Evolutionary conservation across 2,888 invertebrate species (phyloP), one percentile per base, ranked within the genome.

Genomic region (Scelioninae gen. 2): DNA sequence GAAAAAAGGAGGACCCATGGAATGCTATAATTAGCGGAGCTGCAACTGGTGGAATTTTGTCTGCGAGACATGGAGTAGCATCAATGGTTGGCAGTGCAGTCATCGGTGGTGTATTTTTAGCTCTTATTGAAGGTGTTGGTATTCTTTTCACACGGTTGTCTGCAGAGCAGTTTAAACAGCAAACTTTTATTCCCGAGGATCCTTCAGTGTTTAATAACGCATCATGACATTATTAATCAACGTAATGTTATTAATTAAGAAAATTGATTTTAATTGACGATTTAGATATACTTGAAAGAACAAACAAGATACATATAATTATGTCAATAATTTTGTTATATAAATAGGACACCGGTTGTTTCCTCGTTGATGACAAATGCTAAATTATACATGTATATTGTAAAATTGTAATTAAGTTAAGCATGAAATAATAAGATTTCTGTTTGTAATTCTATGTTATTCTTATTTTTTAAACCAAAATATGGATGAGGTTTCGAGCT

Each of bases 1-100:
- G 98, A 74, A 93, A 96, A 87, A 98, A 97, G 85, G 98, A 98
- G 88, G 98, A 99, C 85, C 98, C 98, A 0, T 97, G 97, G 96
- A 98, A 96, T 85, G 95, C 95, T 0, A 96, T 96, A 19, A 94
- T 95, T 81, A 95, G 95, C 86, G 99, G 98, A 0, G 97, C 97
- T 6, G 91, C 96, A 0, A 99, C 99, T 19, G 98, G 99, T 60
- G 98, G 96, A 39, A 94, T 98, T 78, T 88, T 99, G 74, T 96
- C 98, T 28, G 96, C 97, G n/a, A 90, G 98, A 88, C 96, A 94
- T 89, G 95, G 95, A 85, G 87, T 94, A 33, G 92, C 93, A 68
- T 94, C 95, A 0, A 95, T 95, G 95, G 93, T 96, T 55, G 98
- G 96, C 35, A 98, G 98, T 88, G 99, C 98, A 10, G 88, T 98